These are phyloP conservation scores for Drosophila sp. DNA, from an alignment of 1,140 invertebrate species.

Conservation along the genomic window DNA sequence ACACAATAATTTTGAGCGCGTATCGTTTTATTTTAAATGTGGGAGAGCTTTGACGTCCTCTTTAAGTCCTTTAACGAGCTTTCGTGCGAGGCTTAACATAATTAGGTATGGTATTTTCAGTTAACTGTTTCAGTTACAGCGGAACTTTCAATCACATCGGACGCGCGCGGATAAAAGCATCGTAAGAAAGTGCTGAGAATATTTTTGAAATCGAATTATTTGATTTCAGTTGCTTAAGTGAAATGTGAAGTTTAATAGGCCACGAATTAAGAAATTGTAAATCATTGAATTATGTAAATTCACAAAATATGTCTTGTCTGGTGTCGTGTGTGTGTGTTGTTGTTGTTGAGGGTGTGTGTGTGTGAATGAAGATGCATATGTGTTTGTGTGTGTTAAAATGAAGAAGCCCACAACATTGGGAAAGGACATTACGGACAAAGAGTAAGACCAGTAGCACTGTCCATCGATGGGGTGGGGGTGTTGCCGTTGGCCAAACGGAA, in stretches of 20 bases:
- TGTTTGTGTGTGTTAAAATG: constrained; percentile 37
- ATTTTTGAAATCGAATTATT: constrained; percentile 69
- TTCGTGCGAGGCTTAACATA: constrained; percentile 33
- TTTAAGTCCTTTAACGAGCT: constrained; percentile 50
- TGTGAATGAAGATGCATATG: not conserved
- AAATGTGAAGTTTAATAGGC: constrained; percentile 57
- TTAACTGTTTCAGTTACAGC: constrained; percentile 68
- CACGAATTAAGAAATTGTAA: constrained; percentile 27
- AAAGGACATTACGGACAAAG: constrained; percentile 79
- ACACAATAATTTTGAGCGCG: not conserved
- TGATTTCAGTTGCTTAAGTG: constrained; percentile 38
- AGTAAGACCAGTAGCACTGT: constrained; percentile 28
- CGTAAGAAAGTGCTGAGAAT: constrained; percentile 37
- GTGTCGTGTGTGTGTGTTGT: constrained; percentile 4
- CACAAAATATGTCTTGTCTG: constrained; percentile 23
- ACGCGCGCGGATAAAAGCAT: constrained; percentile 55
- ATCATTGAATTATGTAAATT: constrained; percentile 46
- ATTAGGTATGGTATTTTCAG: constrained; percentile 38
- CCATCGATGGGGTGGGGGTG: constrained; percentile 1
- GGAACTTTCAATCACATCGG: constrained; percentile 69
- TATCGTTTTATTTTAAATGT: constrained; percentile 7
- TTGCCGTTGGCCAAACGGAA: constrained; percentile 51
- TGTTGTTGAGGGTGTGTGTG: constrained; percentile 40
- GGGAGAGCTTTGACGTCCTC: constrained; percentile 47
- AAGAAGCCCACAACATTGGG: constrained; percentile 47